A percentile compares a stretch with the other conserved stretches of the same genome.
Evolutionary conservation across 2,888 invertebrate species (phyloP).

Genomic region (Diarsia brunnea): DNA sequence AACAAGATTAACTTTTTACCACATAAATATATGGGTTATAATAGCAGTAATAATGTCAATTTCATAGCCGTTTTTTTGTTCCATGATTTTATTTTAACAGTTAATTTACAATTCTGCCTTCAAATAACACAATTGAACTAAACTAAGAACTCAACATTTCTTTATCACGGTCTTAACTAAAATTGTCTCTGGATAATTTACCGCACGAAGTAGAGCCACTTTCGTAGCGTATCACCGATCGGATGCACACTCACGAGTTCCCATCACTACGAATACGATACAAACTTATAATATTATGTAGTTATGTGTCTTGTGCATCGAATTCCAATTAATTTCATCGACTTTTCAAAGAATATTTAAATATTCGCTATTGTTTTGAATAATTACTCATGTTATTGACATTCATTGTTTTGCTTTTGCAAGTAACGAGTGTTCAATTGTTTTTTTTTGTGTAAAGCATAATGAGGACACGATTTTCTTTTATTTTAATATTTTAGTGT

Average conservation of each 20-base stretch:
- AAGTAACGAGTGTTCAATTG: conserved; percentile 31
- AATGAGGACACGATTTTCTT: conserved; percentile 27
- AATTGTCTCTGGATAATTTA: not conserved
- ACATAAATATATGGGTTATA: not conserved
- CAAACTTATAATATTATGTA: conserved; percentile 49
- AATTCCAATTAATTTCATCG: conserved; percentile 60
- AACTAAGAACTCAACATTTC: not conserved
- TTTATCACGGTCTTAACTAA: not conserved
- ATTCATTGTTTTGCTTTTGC: conserved; percentile 55
- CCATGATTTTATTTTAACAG: too few species aligned
- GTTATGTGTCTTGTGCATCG: conserved; percentile 59
- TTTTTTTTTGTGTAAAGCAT: conserved; percentile 25
- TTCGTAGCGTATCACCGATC: conserved; percentile 70
- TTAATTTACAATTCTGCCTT: not conserved
- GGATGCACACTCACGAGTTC: conserved; percentile 72
- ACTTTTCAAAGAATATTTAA: conserved; percentile 52
- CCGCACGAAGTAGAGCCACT: conserved; percentile 78
- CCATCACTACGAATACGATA: conserved; percentile 56
- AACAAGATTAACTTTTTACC: not conserved
- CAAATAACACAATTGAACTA: not conserved
- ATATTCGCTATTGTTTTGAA: conserved; percentile 58
- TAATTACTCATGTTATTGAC: conserved; percentile 60
- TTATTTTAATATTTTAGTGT: not conserved
- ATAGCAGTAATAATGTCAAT: not conserved
- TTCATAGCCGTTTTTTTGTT: not conserved